Conservation (phyloP, 35 echinoderm and acorn worm species). For the Holothuria glaberrima region DNA sequence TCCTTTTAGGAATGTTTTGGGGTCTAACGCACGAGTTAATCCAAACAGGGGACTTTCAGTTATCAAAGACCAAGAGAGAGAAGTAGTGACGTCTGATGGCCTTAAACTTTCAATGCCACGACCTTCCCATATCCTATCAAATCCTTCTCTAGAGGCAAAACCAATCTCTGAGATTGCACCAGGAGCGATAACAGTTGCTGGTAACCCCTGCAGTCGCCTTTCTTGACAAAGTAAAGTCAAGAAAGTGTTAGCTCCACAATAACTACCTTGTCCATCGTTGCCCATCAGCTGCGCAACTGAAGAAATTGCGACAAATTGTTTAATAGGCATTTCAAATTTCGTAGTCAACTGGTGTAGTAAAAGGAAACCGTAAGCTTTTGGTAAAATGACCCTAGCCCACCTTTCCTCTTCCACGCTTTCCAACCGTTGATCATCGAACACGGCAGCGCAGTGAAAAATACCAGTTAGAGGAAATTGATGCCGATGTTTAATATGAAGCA, state of each 20-base stretch:
- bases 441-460: constrained; percentile 74
- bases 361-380: constrained; percentile 70
- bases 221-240: constrained; percentile 45
- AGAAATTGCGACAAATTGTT: constrained; percentile 64
- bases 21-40: background rate
- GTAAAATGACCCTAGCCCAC: constrained; percentile 60
- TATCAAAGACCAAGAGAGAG: background rate
- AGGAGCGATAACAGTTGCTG: constrained; percentile 61
- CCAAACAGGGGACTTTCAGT: background rate
- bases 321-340: constrained; percentile 51
- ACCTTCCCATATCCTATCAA: background rate
- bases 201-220: constrained; percentile 28
- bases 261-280: constrained; percentile 72
- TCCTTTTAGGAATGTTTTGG: background rate
- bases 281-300: constrained; percentile 65
- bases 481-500: constrained; percentile 6
- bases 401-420: constrained; percentile 6
- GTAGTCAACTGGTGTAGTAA: constrained; percentile 64
- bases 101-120: background rate
- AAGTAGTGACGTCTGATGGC: background rate
- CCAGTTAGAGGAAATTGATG: constrained; percentile 25
- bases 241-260: constrained; percentile 73
- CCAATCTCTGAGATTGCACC: constrained; percentile 62
- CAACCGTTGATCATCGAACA: constrained; percentile 53
- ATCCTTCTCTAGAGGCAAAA: constrained; percentile 47